Conservation (phyloP, 1,140 invertebrate genomes). For the Lepeophtheirus salmonis region DNA sequence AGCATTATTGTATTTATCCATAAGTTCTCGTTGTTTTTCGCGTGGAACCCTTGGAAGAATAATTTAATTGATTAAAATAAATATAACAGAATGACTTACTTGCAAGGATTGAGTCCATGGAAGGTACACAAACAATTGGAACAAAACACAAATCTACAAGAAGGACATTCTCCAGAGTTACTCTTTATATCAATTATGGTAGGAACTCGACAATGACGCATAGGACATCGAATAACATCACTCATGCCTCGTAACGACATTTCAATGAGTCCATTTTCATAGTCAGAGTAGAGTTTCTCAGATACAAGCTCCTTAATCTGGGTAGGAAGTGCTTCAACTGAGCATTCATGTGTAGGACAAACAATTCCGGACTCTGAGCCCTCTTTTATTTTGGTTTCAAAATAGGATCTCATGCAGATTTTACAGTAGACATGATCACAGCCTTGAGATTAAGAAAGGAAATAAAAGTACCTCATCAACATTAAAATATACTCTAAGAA, state of each 20-base stretch:
- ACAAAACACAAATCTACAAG: neutral
- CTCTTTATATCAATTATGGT: neutral
- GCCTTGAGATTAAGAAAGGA: neutral
- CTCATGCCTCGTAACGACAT: neutral
- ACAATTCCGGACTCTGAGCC: neutral
- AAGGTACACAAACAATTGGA: neutral
- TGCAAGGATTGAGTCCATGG: neutral
- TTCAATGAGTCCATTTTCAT: neutral
- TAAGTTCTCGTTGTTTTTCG: neutral
- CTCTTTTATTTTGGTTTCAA: neutral
- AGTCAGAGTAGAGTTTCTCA: neutral
- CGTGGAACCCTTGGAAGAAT: neutral
- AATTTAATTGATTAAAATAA: too few relatives aligned
- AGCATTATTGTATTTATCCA: neutral
- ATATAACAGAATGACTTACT: too few relatives aligned
- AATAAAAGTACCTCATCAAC: too few relatives aligned
- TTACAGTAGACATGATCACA: neutral
- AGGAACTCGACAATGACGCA: neutral
- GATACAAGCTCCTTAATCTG: neutral
- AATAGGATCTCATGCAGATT: neutral
- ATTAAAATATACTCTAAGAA: too few relatives aligned
- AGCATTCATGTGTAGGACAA: neutral
- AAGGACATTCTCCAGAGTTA: neutral
- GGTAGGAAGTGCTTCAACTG: neutral
- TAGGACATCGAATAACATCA: neutral